phyloP scores from a whole-genome alignment of 2,797 vertebrate genomes.

The Thaleichthys pacificus region DNA sequence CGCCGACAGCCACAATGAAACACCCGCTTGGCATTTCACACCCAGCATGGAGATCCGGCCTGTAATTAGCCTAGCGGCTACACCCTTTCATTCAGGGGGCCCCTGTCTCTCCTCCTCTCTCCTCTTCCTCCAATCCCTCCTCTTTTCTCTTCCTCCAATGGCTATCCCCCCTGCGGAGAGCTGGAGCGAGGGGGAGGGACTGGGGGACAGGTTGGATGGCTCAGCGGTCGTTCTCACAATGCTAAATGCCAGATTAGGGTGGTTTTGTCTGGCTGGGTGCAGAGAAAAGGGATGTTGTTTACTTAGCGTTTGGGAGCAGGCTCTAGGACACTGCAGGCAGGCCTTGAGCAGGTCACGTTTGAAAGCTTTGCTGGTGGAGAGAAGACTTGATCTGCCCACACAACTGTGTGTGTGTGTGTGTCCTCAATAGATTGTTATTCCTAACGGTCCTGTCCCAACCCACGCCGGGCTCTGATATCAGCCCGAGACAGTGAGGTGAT shows the following conservation, averaged over 20 bases:
- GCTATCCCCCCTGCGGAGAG: background rate
- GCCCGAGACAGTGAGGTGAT: constrained; percentile 36
- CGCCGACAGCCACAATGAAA: too few species aligned
- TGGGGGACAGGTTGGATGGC: background rate
- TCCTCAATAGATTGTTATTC: constrained; percentile 46
- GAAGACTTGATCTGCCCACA: constrained; percentile 1
- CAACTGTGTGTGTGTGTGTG: constrained; percentile 10
- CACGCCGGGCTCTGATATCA: constrained; percentile 36
- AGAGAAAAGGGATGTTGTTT: background rate
- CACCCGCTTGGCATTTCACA: too few species aligned
- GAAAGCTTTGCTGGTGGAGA: constrained; percentile 26
- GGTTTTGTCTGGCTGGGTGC: background rate
- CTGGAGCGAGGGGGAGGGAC: background rate
- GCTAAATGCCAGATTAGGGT: background rate
- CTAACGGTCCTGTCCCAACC: constrained; percentile 24
- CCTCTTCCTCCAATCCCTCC: too few species aligned
- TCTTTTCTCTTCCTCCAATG: background rate
- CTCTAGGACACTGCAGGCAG: background rate
- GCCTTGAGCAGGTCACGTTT: constrained; percentile 20
- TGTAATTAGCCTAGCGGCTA: too few species aligned
- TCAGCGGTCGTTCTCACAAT: background rate
- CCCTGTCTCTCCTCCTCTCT: background rate
- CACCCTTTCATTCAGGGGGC: too few species aligned
- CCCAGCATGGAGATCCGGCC: too few species aligned
- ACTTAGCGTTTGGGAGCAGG: background rate